Conservation (phyloP, 2,888 invertebrate species). For the Lysandra coridon region DNA sequence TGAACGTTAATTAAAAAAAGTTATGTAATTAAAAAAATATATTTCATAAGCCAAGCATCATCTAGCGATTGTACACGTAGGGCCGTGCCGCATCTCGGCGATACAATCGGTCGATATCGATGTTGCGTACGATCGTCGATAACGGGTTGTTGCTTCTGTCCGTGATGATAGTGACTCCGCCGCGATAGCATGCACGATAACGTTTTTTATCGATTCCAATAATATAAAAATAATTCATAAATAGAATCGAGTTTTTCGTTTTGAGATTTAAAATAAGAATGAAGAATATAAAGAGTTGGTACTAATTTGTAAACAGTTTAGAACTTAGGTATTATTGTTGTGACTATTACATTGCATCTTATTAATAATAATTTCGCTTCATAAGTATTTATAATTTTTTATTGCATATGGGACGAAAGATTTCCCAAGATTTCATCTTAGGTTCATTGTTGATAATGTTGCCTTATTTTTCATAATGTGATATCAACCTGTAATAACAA, state of each 20-base stretch:
- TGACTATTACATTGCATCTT: background rate
- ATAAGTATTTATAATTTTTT: background rate
- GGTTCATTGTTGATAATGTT: too few relatives aligned
- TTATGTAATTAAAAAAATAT: conserved; percentile 30
- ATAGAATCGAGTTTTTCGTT: background rate
- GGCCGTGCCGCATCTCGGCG: conserved; percentile 47
- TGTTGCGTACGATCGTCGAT: conserved; percentile 37
- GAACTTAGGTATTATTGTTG: too few relatives aligned
- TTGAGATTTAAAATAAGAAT: background rate
- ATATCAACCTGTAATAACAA: background rate
- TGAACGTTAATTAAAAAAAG: background rate
- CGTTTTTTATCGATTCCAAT: conserved; percentile 39
- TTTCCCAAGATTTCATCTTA: too few relatives aligned
- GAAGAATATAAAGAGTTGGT: background rate
- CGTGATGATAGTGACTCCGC: conserved; percentile 47
- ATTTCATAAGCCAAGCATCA: conserved; percentile 11
- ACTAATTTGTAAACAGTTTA: background rate
- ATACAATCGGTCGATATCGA: conserved; percentile 39
- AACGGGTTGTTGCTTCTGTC: conserved; percentile 38
- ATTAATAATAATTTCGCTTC: background rate
- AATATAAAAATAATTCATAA: background rate
- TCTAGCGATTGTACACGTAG: conserved; percentile 45
- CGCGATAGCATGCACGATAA: conserved; percentile 40
- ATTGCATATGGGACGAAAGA: too few relatives aligned
- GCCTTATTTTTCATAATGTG: too few relatives aligned